Base-by-base conservation (phyloP, 2,888 invertebrate species). In the Drosophila tanythrix region DNA sequence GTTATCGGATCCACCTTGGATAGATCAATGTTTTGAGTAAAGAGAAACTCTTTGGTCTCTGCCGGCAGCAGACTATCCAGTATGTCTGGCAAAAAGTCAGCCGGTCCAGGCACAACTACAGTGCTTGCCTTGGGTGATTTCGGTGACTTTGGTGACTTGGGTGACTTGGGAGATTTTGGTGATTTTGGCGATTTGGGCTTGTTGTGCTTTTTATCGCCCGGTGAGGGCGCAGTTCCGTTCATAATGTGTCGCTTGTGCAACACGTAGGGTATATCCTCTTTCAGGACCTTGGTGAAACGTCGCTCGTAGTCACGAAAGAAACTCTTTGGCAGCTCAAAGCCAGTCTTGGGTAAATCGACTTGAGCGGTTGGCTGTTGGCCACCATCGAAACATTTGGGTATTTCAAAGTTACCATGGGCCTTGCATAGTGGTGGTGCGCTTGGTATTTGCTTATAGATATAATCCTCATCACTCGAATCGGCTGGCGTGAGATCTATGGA, bases 401-500 rank as follows among this genome's bases (percentile, higher is more conserved):
- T 91, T 92, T 95, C 95, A 86, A 96, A 96, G 91, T 96, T 96
- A 3, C 96, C 96, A 74, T 95, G 95, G 76, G 95, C 95, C 51
- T 95, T 95, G 67, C 97, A 96, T 25, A 96, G 94, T 0, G 95
- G 95, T 0, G 96, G 96, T 29, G 96, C 96, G 90, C 96, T 96
- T 0, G 95, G 95, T 82, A 96, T 96, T 93, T 96, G 96, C 73
- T 96, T 95, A 88, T 96, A 96, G 27, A 96, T 95, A 86, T 96
- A 96, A 92, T 97, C 97, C 91, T 97, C 97, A 88, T 97, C 97
- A 71, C 97, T 97, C 0, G 97, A 97, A 92, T 97, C 97, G 0
- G 97, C 97, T 6, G 97, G 97, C 2, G 97, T 97, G 35, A 97
- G 93, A 90, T 97, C 97, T 70, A 97, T 97, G 0, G 97, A 97